phyloP scores from a whole-genome alignment of 2,797 vertebrate species.

The Crenuchus spilurus region DNA sequence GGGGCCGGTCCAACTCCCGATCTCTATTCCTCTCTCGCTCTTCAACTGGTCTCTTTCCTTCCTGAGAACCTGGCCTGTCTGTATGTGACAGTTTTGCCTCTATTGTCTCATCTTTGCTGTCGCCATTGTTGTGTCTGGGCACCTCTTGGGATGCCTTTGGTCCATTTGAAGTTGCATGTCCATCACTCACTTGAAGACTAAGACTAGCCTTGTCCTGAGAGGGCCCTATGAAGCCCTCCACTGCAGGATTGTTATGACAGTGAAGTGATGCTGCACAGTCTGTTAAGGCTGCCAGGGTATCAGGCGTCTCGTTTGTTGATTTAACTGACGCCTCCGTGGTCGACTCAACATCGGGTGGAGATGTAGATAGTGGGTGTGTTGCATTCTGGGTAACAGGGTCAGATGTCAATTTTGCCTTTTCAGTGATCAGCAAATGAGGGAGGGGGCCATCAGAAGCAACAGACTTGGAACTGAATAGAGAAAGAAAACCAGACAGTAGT shows the following conservation, averaged over 20 bases:
- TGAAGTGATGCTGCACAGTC: conserved; percentile 11
- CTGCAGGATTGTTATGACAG: conserved; percentile 19
- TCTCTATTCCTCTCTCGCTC: conserved; percentile 59
- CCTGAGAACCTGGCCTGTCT: conserved; percentile 59
- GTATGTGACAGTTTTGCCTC: conserved; percentile 64
- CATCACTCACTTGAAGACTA: not conserved
- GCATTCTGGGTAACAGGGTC: conserved; percentile 23
- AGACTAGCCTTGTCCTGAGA: conserved; percentile 21
- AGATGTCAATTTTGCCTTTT: conserved; percentile 16
- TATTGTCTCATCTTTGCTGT: conserved; percentile 62
- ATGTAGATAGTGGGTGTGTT: not conserved
- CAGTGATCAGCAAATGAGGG: not conserved
- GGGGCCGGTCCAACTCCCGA: conserved; percentile 48
- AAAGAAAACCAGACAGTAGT: not conserved
- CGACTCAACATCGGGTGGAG: not conserved
- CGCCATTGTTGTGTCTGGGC: conserved; percentile 50
- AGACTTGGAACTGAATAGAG: conserved; percentile 24
- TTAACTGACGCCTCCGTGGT: conserved; percentile 45
- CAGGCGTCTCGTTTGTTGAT: conserved; percentile 58
- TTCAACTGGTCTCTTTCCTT: conserved; percentile 51
- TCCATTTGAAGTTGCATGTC: conserved; percentile 41
- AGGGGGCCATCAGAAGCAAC: conserved; percentile 18
- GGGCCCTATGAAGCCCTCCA: not conserved
- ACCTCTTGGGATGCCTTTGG: conserved; percentile 16
- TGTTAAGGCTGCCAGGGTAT: conserved; percentile 55